Conservation (phyloP, 2,888 invertebrate species). For the Zonitis immaculata region DNA sequence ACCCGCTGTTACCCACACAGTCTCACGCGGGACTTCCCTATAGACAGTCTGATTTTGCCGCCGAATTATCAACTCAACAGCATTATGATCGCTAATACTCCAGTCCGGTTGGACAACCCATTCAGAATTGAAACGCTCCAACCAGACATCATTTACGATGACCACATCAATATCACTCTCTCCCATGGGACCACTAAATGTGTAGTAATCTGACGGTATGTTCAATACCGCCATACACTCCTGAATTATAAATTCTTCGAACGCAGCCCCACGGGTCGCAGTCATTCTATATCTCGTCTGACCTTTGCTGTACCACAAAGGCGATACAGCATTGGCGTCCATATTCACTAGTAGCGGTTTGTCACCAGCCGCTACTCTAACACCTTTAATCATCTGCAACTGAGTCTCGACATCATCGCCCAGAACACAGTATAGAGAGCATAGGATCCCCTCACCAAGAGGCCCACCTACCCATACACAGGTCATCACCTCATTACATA, state of each 20-base stretch:
- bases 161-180: conserved; percentile 23
- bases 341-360: conserved; percentile 16
- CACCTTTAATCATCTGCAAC: not conserved
- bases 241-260: conserved; percentile 7
- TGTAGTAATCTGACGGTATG: conserved; percentile 14
- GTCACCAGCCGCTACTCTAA: not conserved
- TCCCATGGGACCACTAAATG: conserved; percentile 17
- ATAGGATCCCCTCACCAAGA: conserved; percentile 14
- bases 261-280: not conserved
- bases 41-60: no score
- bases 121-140: not conserved
- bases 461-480: conserved; percentile 16
- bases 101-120: not conserved
- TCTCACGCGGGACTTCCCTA: no score
- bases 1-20: no score
- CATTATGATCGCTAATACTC: conserved; percentile 9
- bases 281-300: not conserved
- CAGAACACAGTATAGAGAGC: conserved; percentile 21
- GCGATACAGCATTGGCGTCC: conserved; percentile 26
- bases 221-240: conserved; percentile 17
- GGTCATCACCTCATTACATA: not conserved
- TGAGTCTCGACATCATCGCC: not conserved
- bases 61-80: no score
- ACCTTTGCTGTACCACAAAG: conserved; percentile 23
- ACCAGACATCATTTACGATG: conserved; percentile 6